Evolutionary conservation across 2,888 invertebrate genomes (phyloP), one percentile per base, ranked within the genome.

Genomic region (Spodoptera littoralis): DNA sequence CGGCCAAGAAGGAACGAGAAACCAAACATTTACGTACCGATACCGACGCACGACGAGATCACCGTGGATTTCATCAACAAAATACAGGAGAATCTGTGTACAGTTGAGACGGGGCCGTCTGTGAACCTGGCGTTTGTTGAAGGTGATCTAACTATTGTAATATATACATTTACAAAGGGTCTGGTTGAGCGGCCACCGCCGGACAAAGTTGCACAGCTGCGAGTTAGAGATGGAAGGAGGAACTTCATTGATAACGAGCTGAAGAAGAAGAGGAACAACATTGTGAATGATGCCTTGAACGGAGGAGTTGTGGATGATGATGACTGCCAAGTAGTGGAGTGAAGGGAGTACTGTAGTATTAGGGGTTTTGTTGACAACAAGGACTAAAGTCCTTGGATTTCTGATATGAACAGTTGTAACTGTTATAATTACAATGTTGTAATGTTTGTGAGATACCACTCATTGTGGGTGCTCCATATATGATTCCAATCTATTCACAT

Each of bases 121-220:
- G 85, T 95, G 0, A 93, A 92, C 66, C 73, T 95, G 1, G 95
- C 95, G 0, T 93, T 94, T 51, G 85, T 93, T 0, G 94, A 94
- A 64, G 90, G 90, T 5, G 95, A 95, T 71, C 90, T 90, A 13
- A 92, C 94, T 0, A 91, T 90, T 5, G 93, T 93, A 0, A 88
- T 95, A 50, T 95, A 95, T 70, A 88, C 91, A 0, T 94, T 95
- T 68, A 92, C 91, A 0, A 92, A 90, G 77, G 91, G 89, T 2
- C 79, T 95, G 11, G 84, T 89, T 0, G 81, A 87, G 9, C 81
- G 89, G 0, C 87, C 86, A n/a, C 72, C 89, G 0, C 70, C 86
- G 0, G 92, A 92, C 12, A 84, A 81, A 45, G 67, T 87, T 0
- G 60, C 76, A 0, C 77, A 88, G 43, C 80, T 86, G 36, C 84